phyloP scores from a whole-genome alignment of 2,113 vertebrate species.

The Falcunculus frontatus region DNA sequence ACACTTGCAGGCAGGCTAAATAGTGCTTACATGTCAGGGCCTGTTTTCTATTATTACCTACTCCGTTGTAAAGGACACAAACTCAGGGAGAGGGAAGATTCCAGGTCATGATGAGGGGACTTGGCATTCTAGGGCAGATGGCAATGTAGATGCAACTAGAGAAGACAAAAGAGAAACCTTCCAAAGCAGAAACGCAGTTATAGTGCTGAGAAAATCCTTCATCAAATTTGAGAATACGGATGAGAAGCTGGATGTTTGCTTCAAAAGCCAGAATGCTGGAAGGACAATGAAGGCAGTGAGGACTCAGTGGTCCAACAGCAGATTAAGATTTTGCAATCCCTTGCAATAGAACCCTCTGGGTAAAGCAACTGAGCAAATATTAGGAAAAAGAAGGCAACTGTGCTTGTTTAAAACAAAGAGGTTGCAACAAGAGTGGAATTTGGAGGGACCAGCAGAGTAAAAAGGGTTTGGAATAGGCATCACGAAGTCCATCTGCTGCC shows the following conservation, averaged over 20 bases:
- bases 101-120: background rate
- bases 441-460: background rate
- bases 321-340: background rate
- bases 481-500: background rate
- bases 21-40: accelerated
- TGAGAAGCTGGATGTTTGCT: background rate
- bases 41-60: background rate
- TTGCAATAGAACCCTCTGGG: background rate
- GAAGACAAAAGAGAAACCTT: background rate
- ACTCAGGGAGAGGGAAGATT: background rate
- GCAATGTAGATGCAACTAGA: background rate
- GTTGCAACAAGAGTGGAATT: background rate
- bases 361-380: background rate
- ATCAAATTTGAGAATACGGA: background rate
- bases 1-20: background rate
- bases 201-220: background rate
- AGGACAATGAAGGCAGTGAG: background rate
- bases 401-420: background rate
- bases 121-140: background rate
- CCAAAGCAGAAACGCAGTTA: background rate
- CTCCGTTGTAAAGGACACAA: background rate
- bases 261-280: background rate
- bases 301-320: background rate
- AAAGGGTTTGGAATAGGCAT: background rate
- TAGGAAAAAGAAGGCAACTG: background rate